phyloP scores from a whole-genome alignment of 2,888 invertebrate genomes.

The Aspidiotus rigidus region DNA sequence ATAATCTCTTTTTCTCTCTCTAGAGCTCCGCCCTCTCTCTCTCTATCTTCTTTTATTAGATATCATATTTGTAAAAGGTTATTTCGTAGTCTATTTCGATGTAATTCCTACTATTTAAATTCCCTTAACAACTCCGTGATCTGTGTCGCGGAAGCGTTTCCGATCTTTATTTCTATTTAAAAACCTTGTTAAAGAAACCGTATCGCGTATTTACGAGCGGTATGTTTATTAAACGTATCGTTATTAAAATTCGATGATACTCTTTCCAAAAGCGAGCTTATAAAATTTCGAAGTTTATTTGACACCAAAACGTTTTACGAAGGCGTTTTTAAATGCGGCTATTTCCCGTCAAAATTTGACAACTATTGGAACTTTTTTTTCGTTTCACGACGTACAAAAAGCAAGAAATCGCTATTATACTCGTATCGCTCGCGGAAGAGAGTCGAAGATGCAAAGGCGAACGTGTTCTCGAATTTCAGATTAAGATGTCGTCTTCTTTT shows the following conservation, averaged over 20 bases:
- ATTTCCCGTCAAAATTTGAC: slow-evolving; percentile 3
- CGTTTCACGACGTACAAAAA: too few species aligned
- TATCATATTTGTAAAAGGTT: not conserved
- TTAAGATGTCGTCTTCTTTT: too few species aligned
- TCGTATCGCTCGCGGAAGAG: too few species aligned
- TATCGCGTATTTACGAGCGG: not conserved
- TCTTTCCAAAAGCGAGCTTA: not conserved
- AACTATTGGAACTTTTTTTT: not conserved
- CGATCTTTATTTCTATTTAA: not conserved
- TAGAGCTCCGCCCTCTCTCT: too few species aligned
- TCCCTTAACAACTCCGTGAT: not conserved
- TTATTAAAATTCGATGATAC: not conserved
- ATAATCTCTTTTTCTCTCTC: not conserved
- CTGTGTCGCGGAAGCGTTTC: slow-evolving; percentile 2
- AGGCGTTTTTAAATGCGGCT: not conserved
- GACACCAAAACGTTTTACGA: not conserved
- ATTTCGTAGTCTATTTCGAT: not conserved
- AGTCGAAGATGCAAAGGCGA: too few species aligned
- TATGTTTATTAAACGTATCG: slow-evolving; percentile 2
- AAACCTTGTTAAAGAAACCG: not conserved
- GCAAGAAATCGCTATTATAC: too few species aligned
- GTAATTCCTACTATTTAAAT: not conserved
- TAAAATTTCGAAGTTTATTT: not conserved
- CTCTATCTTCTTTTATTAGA: too few species aligned
- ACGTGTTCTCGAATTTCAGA: too few species aligned